Evolutionary conservation across 2,888 invertebrate species (phyloP).

Genomic region (Drosophila nr. medialis): DNA sequence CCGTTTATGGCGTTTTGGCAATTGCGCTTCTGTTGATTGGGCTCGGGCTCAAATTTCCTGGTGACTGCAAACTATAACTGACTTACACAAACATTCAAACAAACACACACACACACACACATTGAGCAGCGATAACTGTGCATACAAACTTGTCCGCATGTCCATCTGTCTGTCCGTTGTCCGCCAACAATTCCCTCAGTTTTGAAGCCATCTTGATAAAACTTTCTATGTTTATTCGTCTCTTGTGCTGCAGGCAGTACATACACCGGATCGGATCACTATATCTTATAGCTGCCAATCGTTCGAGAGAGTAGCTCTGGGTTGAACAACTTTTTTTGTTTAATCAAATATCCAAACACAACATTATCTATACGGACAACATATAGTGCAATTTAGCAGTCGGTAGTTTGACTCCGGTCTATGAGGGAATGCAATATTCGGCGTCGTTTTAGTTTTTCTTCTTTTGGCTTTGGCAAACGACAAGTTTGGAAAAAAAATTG

Average conservation of each 20-base stretch:
- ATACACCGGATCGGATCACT: neutral
- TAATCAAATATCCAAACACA: neutral
- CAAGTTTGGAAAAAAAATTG: constrained; percentile 54
- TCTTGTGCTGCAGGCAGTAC: neutral
- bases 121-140: neutral
- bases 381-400: neutral
- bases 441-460: neutral
- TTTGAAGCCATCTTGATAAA: neutral
- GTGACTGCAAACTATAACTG: constrained; percentile 43
- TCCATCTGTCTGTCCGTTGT: neutral
- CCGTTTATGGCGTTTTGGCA: constrained; percentile 31
- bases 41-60: constrained; percentile 24
- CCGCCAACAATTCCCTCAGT: neutral
- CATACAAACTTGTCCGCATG: constrained; percentile 3
- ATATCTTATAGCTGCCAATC: neutral
- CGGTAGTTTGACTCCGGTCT: neutral
- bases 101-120: neutral
- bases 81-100: constrained; percentile 20
- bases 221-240: neutral
- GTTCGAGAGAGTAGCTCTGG: neutral
- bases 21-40: constrained; percentile 38
- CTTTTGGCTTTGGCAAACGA: constrained; percentile 14
- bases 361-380: neutral
- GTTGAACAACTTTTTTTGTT: neutral
- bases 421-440: neutral